Percentiles rank a stretch among this genome's conserved stretches.
Evolutionary conservation across 1,140 invertebrate genomes (phyloP).

Genomic region (Sitodiplosis mosellana): DNA sequence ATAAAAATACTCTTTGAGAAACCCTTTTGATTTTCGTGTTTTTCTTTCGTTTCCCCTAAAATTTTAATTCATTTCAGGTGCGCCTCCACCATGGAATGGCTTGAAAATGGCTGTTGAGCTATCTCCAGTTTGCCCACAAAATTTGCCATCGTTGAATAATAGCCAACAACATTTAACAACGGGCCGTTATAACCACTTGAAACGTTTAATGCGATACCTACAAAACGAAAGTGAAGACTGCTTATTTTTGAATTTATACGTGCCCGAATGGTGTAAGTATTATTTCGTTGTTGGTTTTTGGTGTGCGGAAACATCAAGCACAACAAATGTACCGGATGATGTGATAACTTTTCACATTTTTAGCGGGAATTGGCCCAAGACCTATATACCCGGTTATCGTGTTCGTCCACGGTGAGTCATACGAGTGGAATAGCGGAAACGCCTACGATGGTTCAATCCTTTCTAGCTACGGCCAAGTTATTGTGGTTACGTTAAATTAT

Average conservation of each 20-base stretch:
- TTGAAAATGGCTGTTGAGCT: conserved; percentile 51
- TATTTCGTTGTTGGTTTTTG: no score
- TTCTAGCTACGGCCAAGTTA: conserved; percentile 71
- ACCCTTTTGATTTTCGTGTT: no score
- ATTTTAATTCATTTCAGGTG: conserved; percentile 24
- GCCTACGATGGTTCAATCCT: conserved; percentile 78
- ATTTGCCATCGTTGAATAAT: conserved; percentile 34
- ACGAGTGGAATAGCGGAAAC: conserved; percentile 84
- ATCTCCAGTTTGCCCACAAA: conserved; percentile 72
- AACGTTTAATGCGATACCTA: conserved; percentile 48
- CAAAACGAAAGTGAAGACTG: conserved; percentile 79
- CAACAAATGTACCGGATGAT: not conserved
- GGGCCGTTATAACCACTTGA: conserved; percentile 46
- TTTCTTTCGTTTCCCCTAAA: no score
- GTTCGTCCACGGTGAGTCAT: conserved; percentile 82
- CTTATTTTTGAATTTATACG: conserved; percentile 80
- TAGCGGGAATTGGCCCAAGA: not conserved
- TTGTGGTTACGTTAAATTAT: conserved; percentile 88
- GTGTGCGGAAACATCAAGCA: not conserved
- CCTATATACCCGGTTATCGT: conserved; percentile 60
- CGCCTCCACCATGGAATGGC: conserved; percentile 47
- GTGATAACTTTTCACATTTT: not conserved
- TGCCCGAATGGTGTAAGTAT: conserved; percentile 50
- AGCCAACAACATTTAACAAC: conserved; percentile 25
- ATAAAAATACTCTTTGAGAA: no score